Conservation (phyloP, 2,113 vertebrate genomes). For the Caloenas nicobarica region DNA sequence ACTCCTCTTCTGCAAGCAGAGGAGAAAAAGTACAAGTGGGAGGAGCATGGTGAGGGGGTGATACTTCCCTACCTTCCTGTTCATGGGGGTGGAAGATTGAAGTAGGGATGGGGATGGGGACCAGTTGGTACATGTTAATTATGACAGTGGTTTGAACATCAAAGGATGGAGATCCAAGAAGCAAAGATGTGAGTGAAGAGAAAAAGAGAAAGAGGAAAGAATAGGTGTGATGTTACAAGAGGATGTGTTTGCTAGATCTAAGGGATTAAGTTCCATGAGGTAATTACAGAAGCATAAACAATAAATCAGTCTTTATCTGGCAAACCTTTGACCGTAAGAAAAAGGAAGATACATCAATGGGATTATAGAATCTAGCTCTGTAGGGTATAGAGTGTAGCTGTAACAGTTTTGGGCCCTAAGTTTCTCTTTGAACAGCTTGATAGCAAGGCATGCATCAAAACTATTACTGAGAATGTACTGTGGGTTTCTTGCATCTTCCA, state of each 20-base stretch:
- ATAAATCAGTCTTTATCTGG: conserved; percentile 54
- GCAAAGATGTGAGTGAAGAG: conserved; percentile 1
- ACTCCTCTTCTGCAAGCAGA: neutral
- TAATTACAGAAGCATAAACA: conserved; percentile 45
- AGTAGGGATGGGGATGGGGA: neutral
- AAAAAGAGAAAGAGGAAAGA: conserved; percentile 37
- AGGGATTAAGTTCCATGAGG: conserved; percentile 38
- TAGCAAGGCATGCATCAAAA: conserved; percentile 52
- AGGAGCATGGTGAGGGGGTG: accelerated
- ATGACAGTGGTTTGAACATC: conserved; percentile 32
- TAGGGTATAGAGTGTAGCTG: neutral
- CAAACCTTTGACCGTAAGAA: conserved; percentile 36
- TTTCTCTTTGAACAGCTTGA: conserved; percentile 50
- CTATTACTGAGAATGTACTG: conserved; percentile 23
- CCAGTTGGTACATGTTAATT: conserved; percentile 8
- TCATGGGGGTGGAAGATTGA: neutral
- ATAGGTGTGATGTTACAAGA: conserved; percentile 59
- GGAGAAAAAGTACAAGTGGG: neutral
- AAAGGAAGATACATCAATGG: conserved; percentile 34
- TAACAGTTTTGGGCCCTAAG: neutral
- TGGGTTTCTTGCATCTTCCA: conserved; percentile 48
- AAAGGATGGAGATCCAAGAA: conserved; percentile 3
- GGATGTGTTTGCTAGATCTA: conserved; percentile 54
- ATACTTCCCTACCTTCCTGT: neutral
- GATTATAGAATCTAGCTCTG: conserved; percentile 34